Evolutionary conservation across 2,113 vertebrate genomes (phyloP).

Genomic region (Upupa epops): DNA sequence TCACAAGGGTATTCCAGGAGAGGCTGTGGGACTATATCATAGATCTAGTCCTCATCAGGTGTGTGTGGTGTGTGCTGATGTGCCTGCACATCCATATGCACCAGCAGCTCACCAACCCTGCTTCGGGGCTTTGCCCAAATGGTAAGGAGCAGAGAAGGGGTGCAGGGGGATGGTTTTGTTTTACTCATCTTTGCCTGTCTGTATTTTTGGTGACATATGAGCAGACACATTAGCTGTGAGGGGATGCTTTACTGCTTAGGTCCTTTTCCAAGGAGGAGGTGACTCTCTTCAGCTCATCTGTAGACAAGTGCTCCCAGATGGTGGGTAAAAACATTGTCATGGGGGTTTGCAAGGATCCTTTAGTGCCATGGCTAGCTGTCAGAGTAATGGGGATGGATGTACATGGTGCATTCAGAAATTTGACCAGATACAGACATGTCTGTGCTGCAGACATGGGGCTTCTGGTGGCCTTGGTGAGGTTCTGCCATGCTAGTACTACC

Average conservation of each 20-base stretch:
- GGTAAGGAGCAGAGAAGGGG: background rate
- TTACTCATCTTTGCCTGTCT: background rate
- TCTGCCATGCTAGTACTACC: background rate
- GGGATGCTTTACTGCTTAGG: background rate
- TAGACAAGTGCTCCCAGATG: fast-evolving
- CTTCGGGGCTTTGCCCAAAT: background rate
- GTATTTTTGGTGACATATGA: background rate
- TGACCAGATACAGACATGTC: background rate
- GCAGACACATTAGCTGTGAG: background rate
- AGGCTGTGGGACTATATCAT: background rate
- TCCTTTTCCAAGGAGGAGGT: background rate
- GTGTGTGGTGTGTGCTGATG: background rate
- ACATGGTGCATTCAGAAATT: background rate
- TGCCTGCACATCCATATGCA: fast-evolving
- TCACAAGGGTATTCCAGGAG: background rate
- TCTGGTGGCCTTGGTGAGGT: background rate
- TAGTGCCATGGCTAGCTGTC: background rate
- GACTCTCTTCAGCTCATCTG: background rate
- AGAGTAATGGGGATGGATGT: background rate
- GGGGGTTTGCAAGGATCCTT: background rate
- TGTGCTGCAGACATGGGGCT: background rate
- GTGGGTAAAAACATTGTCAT: background rate
- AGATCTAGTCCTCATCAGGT: background rate
- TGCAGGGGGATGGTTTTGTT: background rate
- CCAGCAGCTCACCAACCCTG: background rate